A percentile compares a stretch with the other conserved stretches of the same genome.
These are phyloP conservation scores for Himalopsyche kuldschensis DNA, from an alignment of 2,888 invertebrate genomes.

Conservation along the genomic window DNA sequence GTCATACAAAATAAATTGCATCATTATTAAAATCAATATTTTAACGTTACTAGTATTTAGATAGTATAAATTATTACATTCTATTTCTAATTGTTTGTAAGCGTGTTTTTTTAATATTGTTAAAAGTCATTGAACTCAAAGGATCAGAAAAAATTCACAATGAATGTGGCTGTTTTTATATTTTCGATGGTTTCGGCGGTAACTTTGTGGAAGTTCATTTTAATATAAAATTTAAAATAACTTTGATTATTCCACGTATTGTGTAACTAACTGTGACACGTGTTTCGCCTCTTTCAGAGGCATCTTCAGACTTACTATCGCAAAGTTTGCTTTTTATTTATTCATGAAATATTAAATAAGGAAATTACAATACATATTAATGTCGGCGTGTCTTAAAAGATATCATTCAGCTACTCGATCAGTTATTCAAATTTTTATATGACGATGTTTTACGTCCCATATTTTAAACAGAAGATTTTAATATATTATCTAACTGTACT, in stretches of 20 bases:
- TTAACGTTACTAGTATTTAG: background rate
- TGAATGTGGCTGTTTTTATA: background rate
- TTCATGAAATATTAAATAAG: background rate
- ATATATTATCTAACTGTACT: background rate
- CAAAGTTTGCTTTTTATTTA: background rate
- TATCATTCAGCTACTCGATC: background rate
- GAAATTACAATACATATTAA: background rate
- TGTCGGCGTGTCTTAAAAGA: background rate
- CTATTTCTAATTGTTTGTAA: background rate
- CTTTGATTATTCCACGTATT: too few relatives aligned
- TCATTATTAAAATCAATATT: background rate
- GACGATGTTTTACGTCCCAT: background rate
- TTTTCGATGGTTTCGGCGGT: too few relatives aligned
- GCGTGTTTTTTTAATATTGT: background rate
- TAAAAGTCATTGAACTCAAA: background rate
- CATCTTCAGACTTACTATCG: too few relatives aligned
- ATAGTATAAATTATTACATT: background rate
- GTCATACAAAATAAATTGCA: too few relatives aligned
- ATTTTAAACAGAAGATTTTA: background rate
- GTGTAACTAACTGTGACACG: too few relatives aligned
- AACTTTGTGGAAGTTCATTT: too few relatives aligned
- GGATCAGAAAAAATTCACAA: background rate
- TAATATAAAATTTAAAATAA: too few relatives aligned
- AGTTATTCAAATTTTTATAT: background rate
- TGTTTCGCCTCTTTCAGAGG: too few relatives aligned